These are phyloP conservation scores for Hylaeus anthracinus DNA, from an alignment of 1,140 invertebrate genomes.

Conservation along the genomic window DNA sequence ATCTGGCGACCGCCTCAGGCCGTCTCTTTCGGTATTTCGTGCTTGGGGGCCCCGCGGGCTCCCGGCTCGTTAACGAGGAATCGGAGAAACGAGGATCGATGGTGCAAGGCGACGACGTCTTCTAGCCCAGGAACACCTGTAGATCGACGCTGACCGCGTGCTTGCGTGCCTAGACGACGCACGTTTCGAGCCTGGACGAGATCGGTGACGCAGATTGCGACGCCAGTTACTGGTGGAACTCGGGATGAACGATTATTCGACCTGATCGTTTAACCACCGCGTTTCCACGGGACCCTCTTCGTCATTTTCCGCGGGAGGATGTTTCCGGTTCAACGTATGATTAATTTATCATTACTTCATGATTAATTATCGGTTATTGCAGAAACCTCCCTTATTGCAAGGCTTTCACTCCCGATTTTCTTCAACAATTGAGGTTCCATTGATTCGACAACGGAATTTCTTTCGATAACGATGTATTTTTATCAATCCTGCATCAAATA, in stretches of 20 bases:
- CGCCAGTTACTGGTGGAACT: neutral
- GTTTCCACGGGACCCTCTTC: too few relatives aligned
- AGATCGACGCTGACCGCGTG: conserved; percentile 2
- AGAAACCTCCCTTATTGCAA: too few relatives aligned
- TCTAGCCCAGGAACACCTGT: conserved; percentile 26
- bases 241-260: conserved; percentile 2
- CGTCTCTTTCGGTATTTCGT: conserved; percentile 43
- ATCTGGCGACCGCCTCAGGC: conserved; percentile 50
- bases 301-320: too few relatives aligned
- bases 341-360: too few relatives aligned
- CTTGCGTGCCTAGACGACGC: conserved; percentile 1
- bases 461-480: too few relatives aligned
- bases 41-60: conserved; percentile 18
- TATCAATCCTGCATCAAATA: too few relatives aligned
- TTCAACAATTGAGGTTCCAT: too few relatives aligned
- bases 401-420: too few relatives aligned
- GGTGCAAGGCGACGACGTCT: conserved; percentile 10
- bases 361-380: too few relatives aligned
- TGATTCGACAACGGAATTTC: too few relatives aligned
- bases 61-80: conserved; percentile 54
- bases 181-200: neutral
- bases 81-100: conserved; percentile 43
- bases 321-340: too few relatives aligned
- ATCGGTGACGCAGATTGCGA: conserved; percentile 14
- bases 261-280: neutral